phyloP scores from a whole-genome alignment of 2,888 invertebrate genomes.

The Odontomyia ornata region DNA sequence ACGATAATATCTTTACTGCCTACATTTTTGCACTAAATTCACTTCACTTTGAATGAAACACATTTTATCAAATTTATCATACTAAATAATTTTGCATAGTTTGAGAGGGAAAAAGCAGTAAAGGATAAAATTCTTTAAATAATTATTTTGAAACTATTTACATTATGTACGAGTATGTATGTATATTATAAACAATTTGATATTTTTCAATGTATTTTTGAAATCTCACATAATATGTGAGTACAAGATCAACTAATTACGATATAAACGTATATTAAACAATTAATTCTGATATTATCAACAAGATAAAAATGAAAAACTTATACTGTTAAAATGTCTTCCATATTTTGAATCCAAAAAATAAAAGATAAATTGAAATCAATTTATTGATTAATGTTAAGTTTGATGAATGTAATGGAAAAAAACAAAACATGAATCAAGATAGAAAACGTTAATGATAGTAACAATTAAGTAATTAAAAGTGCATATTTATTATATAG shows the following conservation, averaged over 20 bases:
- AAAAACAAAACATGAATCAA: background rate
- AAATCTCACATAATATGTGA: background rate
- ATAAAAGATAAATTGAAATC: constrained; percentile 4
- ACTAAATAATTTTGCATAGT: background rate
- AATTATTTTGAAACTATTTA: background rate
- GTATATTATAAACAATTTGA: background rate
- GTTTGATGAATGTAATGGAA: background rate
- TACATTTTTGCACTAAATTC: too few species aligned
- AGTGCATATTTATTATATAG: background rate
- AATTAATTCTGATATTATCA: constrained; percentile 14
- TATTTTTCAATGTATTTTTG: constrained; percentile 15
- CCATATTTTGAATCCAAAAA: constrained; percentile 30
- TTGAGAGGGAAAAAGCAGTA: background rate
- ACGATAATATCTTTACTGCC: too few species aligned
- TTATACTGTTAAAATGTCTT: constrained; percentile 33
- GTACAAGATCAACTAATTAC: background rate
- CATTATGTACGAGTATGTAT: background rate
- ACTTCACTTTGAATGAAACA: too few species aligned
- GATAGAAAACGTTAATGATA: background rate
- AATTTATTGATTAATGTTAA: constrained; percentile 13
- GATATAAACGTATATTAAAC: constrained; percentile 1
- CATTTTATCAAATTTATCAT: too few species aligned
- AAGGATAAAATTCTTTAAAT: background rate
- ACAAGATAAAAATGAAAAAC: background rate
- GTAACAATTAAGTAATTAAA: background rate